Percentiles rank a stretch among this genome's conserved stretches.
phyloP scores from a whole-genome alignment of 2,797 vertebrate species.

The Tokudaia muenninki region DNA sequence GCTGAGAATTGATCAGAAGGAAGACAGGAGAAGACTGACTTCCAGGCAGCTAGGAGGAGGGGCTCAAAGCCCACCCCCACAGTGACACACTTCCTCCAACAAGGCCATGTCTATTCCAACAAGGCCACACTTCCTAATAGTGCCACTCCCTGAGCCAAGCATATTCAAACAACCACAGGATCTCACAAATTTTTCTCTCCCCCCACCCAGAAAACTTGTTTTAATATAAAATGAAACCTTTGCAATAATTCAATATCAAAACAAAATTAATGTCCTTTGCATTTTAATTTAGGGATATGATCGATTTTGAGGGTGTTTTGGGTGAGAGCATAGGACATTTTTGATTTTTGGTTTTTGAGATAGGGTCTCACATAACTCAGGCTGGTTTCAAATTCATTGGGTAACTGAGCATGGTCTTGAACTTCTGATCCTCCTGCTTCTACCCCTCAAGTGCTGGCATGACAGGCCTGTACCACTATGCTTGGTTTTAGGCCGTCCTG shows the following conservation, averaged over 20 bases:
- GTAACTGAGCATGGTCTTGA: not conserved
- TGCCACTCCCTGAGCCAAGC: not conserved
- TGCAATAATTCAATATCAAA: slow-evolving; percentile 16
- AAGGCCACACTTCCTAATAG: not conserved
- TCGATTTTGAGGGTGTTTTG: not conserved
- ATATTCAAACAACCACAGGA: not conserved
- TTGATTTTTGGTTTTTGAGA: not conserved
- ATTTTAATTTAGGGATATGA: not conserved
- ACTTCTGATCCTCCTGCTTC: not conserved
- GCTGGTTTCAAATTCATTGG: not conserved
- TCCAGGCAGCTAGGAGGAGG: not conserved
- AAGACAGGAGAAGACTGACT: not conserved
- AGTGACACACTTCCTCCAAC: not conserved
- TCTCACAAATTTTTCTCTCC: not conserved
- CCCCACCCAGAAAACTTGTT: not conserved
- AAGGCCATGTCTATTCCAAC: not conserved
- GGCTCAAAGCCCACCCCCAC: not conserved
- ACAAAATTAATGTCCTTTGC: not conserved
- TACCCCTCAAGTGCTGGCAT: not conserved
- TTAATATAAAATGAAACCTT: not conserved
- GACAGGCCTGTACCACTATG: not conserved
- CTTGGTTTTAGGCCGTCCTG: not conserved
- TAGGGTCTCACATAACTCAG: not conserved
- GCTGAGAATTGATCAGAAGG: not conserved
- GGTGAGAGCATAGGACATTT: not conserved